Evolutionary conservation across 2,113 vertebrate species (phyloP).

Genomic region (Cottus gobio): DNA sequence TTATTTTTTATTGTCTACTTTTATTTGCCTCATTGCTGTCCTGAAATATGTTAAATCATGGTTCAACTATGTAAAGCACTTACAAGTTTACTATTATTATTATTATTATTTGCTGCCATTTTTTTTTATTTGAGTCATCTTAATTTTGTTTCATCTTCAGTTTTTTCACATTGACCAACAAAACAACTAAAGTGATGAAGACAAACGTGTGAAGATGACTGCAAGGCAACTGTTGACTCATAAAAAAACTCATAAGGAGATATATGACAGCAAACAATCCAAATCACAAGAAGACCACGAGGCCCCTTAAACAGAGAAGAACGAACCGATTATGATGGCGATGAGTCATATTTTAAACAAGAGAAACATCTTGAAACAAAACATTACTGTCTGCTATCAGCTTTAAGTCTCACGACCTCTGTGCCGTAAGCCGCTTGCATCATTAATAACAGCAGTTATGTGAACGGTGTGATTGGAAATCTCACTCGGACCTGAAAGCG

Average conservation of each 20-base stretch:
- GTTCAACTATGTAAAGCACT: neutral
- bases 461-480: constrained; percentile 55
- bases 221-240: neutral
- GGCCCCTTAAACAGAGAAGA: neutral
- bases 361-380: neutral
- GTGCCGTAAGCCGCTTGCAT: constrained; percentile 60
- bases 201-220: neutral
- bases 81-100: neutral
- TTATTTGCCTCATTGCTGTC: neutral
- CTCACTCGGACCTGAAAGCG: constrained; percentile 62
- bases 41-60: too few relatives aligned
- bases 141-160: neutral
- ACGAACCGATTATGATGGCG: neutral
- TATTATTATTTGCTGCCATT: neutral
- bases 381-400: constrained; percentile 13
- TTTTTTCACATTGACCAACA: neutral
- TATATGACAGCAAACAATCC: neutral
- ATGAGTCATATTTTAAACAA: neutral
- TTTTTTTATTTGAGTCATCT: neutral
- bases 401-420: constrained; percentile 42
- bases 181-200: neutral
- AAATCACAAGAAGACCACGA: neutral
- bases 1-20: neutral
- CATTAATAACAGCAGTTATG: constrained; percentile 60
- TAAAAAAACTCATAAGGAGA: neutral